Evolutionary conservation across 2,797 vertebrate species (phyloP).

Genomic region (Scarus forsteni): DNA sequence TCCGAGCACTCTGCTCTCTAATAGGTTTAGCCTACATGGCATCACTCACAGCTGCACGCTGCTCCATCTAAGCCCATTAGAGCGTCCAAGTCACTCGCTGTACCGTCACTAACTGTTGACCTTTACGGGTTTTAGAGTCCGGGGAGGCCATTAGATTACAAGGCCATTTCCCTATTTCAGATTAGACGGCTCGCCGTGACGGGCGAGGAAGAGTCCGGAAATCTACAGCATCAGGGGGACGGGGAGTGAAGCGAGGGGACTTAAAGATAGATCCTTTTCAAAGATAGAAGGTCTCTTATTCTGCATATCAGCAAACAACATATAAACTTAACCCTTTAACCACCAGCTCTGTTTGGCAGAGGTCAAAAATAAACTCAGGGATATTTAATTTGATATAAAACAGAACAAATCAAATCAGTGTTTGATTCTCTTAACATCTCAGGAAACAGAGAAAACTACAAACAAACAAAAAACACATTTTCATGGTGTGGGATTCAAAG

Average conservation of each 20-base stretch:
- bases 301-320: too few relatives aligned
- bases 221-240: conserved; percentile 13
- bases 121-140: conserved; percentile 53
- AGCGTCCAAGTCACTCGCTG: conserved; percentile 53
- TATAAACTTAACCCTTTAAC: too few relatives aligned
- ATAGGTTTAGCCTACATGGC: conserved; percentile 67
- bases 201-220: conserved; percentile 10
- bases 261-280: too few relatives aligned
- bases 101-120: conserved; percentile 61
- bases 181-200: conserved; percentile 23
- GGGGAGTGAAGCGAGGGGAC: background rate
- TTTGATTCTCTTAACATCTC: too few relatives aligned
- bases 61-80: conserved; percentile 74
- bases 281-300: background rate
- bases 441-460: too few relatives aligned
- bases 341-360: too few relatives aligned
- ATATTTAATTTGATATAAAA: too few relatives aligned
- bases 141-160: conserved; percentile 46
- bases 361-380: too few relatives aligned
- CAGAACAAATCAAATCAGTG: too few relatives aligned
- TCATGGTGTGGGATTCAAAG: too few relatives aligned
- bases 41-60: conserved; percentile 42
- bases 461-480: too few relatives aligned
- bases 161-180: conserved; percentile 34
- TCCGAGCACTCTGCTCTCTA: conserved; percentile 36